Evolutionary conservation across 2,888 invertebrate genomes (phyloP).

Genomic region (Nomada fabriciana): DNA sequence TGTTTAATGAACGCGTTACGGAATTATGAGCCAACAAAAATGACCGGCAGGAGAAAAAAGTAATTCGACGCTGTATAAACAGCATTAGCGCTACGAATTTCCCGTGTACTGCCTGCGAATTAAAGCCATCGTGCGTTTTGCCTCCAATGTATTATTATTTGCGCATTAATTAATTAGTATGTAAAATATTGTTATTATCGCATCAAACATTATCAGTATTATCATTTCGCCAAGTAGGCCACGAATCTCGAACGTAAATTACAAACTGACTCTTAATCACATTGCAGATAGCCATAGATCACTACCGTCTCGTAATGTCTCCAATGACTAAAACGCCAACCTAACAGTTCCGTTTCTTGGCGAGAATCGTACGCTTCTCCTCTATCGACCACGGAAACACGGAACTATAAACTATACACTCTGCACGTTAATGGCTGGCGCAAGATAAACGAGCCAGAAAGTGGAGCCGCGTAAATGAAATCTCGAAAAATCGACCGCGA

Average conservation of each 20-base stretch:
- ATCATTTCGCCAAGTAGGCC: background rate
- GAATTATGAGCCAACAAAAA: background rate
- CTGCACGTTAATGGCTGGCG: background rate
- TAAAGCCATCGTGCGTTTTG: background rate
- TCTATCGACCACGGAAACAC: constrained; percentile 9
- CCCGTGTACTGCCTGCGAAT: background rate
- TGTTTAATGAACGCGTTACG: constrained; percentile 16
- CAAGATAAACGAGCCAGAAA: constrained; percentile 9
- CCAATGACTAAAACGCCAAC: constrained; percentile 5
- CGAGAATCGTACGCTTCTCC: constrained; percentile 8
- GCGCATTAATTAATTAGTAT: too few relatives aligned
- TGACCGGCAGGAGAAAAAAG: background rate
- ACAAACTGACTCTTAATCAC: background rate
- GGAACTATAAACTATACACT: constrained; percentile 19
- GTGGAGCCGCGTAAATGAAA: background rate
- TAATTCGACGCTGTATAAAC: background rate
- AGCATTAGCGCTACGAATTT: background rate
- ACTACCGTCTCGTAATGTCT: background rate
- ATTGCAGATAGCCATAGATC: too few relatives aligned
- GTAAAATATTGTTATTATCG: too few relatives aligned
- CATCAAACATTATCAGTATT: background rate
- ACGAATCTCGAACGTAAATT: background rate
- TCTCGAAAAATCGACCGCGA: background rate
- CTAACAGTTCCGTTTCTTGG: constrained; percentile 20
- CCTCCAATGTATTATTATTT: too few relatives aligned